These are phyloP conservation scores for Nothura maculosa DNA, from an alignment of 2,797 vertebrate species.

Conservation along the genomic window DNA sequence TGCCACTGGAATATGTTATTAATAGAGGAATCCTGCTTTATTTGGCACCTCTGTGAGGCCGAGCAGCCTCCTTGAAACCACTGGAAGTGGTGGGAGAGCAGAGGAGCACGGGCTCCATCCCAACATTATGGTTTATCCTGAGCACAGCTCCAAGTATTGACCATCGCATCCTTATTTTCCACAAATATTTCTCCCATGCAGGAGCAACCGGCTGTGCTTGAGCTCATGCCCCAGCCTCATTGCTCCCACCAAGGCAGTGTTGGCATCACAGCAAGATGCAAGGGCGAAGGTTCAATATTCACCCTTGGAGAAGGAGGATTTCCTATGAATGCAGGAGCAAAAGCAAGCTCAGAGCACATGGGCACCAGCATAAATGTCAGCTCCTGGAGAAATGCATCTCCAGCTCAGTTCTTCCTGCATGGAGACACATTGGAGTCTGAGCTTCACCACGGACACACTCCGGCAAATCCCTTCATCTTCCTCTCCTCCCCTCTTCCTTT, in stretches of 20 bases:
- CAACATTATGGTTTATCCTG: not conserved
- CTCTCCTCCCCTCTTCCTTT: no score
- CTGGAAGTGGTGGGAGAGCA: not conserved
- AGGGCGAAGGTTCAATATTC: no score
- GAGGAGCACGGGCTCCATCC: not conserved
- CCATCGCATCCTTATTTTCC: accelerated
- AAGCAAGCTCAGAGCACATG: not conserved
- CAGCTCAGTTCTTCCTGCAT: not conserved
- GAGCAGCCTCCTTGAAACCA: not conserved
- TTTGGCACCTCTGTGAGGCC: not conserved
- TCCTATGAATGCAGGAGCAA: not conserved
- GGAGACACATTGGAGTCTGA: no score
- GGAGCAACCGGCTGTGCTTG: not conserved
- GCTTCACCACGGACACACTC: not conserved
- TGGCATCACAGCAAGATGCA: no score
- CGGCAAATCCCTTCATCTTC: not conserved
- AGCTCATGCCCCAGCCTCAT: not conserved
- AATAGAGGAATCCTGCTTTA: conserved; percentile 27
- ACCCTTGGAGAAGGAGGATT: not conserved
- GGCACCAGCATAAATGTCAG: not conserved
- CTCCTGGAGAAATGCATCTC: not conserved
- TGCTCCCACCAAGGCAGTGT: not conserved
- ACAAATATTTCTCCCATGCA: not conserved
- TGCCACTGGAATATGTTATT: conserved; percentile 26
- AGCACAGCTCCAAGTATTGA: not conserved